phyloP scores from a whole-genome alignment of 2,888 invertebrate species.

The Ommatoiulus sabulosus region DNA sequence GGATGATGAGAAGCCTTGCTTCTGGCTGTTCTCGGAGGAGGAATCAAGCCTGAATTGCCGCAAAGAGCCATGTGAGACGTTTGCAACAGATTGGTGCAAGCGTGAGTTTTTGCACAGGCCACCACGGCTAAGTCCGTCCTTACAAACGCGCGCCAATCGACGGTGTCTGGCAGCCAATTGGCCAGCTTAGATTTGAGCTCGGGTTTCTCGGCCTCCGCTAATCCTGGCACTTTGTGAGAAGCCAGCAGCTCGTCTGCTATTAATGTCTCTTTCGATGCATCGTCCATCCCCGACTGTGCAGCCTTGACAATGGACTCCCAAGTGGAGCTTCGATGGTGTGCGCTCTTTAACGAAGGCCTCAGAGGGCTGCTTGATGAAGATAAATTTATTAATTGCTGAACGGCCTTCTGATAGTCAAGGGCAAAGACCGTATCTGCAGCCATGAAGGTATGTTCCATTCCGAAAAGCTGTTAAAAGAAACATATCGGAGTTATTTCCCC shows the following conservation, averaged over 20 bases:
- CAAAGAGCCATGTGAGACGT: constrained; percentile 27
- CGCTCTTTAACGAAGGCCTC: not conserved
- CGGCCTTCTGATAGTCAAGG: constrained; percentile 28
- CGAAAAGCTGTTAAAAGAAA: constrained; percentile 46
- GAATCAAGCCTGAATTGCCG: not conserved
- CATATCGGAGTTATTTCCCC: too few relatives aligned
- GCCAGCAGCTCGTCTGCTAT: constrained; percentile 55
- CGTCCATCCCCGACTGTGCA: constrained; percentile 18
- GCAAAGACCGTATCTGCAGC: constrained; percentile 54
- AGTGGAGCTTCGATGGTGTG: not conserved
- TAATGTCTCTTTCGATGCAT: constrained; percentile 41
- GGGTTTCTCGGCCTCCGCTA: not conserved
- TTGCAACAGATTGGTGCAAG: constrained; percentile 42
- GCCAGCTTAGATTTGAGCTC: not conserved
- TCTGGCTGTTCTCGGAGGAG: not conserved
- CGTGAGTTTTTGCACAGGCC: constrained; percentile 2
- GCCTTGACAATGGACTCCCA: constrained; percentile 55
- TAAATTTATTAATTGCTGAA: not conserved
- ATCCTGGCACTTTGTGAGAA: constrained; percentile 22
- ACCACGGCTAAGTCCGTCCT: constrained; percentile 53
- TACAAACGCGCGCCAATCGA: constrained; percentile 54
- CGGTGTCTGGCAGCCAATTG: constrained; percentile 38
- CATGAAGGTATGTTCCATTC: constrained; percentile 43
- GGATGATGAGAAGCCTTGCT: not conserved
- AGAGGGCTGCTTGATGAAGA: not conserved